phyloP scores from a whole-genome alignment of 1,140 invertebrate species.

The Drosophila tropicalis region DNA sequence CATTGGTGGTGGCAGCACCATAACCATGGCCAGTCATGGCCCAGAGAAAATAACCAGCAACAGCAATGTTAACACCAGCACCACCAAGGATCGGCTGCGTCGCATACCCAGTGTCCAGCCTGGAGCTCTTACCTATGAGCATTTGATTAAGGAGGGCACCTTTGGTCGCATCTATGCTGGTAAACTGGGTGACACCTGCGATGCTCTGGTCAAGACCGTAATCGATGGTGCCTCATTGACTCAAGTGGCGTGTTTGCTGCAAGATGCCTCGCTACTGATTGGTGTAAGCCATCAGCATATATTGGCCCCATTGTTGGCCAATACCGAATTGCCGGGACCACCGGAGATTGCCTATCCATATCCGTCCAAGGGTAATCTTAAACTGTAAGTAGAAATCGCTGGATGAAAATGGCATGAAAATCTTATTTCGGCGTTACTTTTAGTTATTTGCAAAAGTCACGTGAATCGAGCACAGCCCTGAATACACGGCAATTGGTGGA shows the following conservation, averaged over 20 bases:
- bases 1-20: constrained; percentile 67
- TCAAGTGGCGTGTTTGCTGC: constrained; percentile 91
- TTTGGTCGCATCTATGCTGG: constrained; percentile 92
- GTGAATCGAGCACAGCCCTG: constrained; percentile 85
- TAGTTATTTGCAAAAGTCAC: constrained; percentile 88
- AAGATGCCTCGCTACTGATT: constrained; percentile 93
- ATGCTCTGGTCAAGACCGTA: constrained; percentile 93
- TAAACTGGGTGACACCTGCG: constrained; percentile 88
- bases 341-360: constrained; percentile 93
- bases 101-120: constrained; percentile 86
- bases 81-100: constrained; percentile 87
- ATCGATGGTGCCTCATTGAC: constrained; percentile 92
- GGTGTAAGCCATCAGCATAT: constrained; percentile 93
- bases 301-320: constrained; percentile 91
- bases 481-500: constrained; percentile 94
- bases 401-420: background rate
- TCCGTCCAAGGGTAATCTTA: constrained; percentile 92
- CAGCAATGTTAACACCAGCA: background rate
- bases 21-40: constrained; percentile 69
- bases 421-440: background rate
- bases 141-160: constrained; percentile 90
- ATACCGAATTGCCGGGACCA: constrained; percentile 88
- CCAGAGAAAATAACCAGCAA: constrained; percentile 37
- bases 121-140: constrained; percentile 86
- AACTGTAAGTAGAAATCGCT: constrained; percentile 86